Base-by-base conservation (phyloP, 2,113 vertebrate genomes). In the Mesoclemmys tuberculata region DNA sequence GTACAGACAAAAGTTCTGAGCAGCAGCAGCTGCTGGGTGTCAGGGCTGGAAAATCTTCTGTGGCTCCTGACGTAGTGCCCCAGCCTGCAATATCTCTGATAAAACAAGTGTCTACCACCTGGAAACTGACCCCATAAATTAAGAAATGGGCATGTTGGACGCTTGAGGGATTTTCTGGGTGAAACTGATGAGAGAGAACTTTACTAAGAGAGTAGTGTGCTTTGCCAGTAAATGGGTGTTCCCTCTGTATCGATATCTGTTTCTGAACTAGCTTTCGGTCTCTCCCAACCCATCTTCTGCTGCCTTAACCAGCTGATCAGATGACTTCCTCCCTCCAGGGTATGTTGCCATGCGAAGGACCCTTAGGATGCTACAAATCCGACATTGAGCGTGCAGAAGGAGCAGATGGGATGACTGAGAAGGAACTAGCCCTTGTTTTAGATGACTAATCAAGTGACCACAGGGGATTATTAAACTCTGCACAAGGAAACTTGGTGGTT, bases 371-470 rank as follows among this genome's bases (percentile, higher is more conserved):
- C 74, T 77, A 77, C 38, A 27, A 22, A 46, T 77, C 41, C 74
- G 27, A 77, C 41, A 4, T 46, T 77, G 4, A 49, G 78, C 10
- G 2, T n/a, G 18, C 29, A 64, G 29, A 71, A 16, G 94, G 88
- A 2, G 3, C 94, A 74, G 95, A 71, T 87, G 96, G 97, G 93
- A 85, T 80, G 0, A 80, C 84, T 89, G 8, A 94, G 71, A 85
- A 95, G 95, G 92, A 64, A 6, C 91, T 13, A 82, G 38, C 77
- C 35, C 78, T 58, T 0, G 10, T 79, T 92, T 89, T 90, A 2
- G 9, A 14, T 1, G 0, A 22, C 4, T 94, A 79, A 90, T 94
- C 83, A 94, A 95, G 8, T 48, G 46, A 1, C 94, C 82, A 0
- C 1, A 46, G 92, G 96, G 90, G 94, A 92, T 54, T 94, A 77